These are phyloP conservation scores for Ceratotherium simum DNA, from an alignment of 2,113 vertebrate genomes.

Conservation along the genomic window DNA sequence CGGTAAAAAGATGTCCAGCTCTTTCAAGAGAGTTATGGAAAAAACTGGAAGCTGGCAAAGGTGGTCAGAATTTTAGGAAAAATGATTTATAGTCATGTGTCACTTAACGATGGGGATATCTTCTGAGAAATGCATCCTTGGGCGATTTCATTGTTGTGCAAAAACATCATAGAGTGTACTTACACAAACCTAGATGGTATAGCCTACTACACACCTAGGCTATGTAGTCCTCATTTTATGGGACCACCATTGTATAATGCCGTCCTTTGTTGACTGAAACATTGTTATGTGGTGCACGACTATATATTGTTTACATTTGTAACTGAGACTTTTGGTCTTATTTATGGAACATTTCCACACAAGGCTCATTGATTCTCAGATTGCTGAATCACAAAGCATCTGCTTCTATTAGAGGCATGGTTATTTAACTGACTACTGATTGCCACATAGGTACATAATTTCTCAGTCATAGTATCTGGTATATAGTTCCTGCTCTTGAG, in stretches of 20 bases:
- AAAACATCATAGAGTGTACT: too few relatives aligned
- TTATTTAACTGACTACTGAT: constrained; percentile 71
- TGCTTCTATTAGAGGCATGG: constrained; percentile 60
- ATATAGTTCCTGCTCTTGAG: constrained; percentile 49
- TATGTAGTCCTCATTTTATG: too few relatives aligned
- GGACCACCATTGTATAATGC: too few relatives aligned
- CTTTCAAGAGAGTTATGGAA: background rate
- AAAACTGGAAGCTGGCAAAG: background rate
- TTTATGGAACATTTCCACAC: constrained; percentile 73
- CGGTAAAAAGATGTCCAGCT: background rate
- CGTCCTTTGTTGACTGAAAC: too few relatives aligned
- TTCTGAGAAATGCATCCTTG: too few relatives aligned
- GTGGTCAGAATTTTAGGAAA: constrained; percentile 51
- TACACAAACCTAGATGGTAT: too few relatives aligned
- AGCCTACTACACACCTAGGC: too few relatives aligned
- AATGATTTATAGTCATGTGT: background rate
- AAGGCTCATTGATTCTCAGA: constrained; percentile 76
- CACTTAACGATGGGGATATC: too few relatives aligned
- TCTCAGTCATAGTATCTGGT: constrained; percentile 55
- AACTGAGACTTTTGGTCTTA: constrained; percentile 64
- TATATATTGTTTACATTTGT: constrained; percentile 55
- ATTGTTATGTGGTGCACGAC: too few relatives aligned
- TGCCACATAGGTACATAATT: constrained; percentile 64
- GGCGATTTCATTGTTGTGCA: too few relatives aligned
- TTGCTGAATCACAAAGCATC: constrained; percentile 74